These are phyloP conservation scores for Amblyjoppa fuscipennis DNA, from an alignment of 2,888 invertebrate species.

Conservation along the genomic window DNA sequence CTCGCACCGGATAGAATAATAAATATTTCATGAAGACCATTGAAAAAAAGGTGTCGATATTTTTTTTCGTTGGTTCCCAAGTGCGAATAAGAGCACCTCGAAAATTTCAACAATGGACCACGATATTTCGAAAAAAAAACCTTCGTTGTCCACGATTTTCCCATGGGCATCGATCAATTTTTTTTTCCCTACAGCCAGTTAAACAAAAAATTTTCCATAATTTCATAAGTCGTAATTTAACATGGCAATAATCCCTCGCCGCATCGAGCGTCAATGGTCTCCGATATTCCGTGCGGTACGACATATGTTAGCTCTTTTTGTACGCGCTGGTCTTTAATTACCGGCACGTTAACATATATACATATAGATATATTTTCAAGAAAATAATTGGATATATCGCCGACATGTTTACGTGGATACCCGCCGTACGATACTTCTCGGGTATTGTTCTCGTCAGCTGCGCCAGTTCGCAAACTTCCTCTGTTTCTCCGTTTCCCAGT, in stretches of 20 bases:
- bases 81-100: not conserved
- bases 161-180: not conserved
- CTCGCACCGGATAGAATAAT: not conserved
- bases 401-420: slow-evolving; percentile 59
- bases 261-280: not conserved
- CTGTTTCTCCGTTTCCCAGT: slow-evolving; percentile 3
- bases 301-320: slow-evolving; percentile 24
- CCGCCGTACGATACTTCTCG: slow-evolving; percentile 39
- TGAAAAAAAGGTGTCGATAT: not conserved
- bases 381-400: slow-evolving; percentile 64
- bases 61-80: not conserved
- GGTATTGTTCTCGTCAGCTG: slow-evolving; percentile 71
- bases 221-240: not conserved
- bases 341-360: not conserved
- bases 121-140: not conserved
- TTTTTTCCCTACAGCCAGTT: not conserved
- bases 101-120: too few species aligned
- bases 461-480: slow-evolving; percentile 68
- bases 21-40: too few species aligned
- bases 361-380: slow-evolving; percentile 34
- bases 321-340: slow-evolving; percentile 58
- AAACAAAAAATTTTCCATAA: not conserved
- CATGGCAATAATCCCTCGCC: not conserved
- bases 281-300: not conserved
- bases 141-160: not conserved